Percentiles rank a stretch among this genome's conserved stretches.
Evolutionary conservation across 2,888 invertebrate genomes (phyloP).

Genomic region (Reticulitermes lucifugus): DNA sequence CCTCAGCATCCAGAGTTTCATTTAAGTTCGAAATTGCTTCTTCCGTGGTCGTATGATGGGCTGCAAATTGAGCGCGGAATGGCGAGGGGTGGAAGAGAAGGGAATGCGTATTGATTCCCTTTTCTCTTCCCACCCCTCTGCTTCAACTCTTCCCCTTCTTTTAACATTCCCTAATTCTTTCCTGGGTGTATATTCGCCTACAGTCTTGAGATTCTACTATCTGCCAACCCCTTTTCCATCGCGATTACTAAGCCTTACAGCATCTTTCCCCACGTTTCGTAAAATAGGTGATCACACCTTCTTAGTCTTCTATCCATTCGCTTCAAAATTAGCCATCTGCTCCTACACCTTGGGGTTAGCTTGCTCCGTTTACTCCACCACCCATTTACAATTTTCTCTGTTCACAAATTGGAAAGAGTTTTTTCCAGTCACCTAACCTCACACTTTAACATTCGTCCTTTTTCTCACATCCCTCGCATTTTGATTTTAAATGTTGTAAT

Average conservation of each 20-base stretch:
- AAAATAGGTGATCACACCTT: slow-evolving; percentile 27
- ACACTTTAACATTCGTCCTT: not conserved
- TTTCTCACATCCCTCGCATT: not conserved
- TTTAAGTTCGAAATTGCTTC: slow-evolving; percentile 63
- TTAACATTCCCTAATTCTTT: slow-evolving; percentile 5
- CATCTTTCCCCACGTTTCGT: not conserved
- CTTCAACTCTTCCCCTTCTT: not conserved
- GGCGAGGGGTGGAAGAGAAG: slow-evolving; percentile 48
- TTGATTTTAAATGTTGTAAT: not conserved
- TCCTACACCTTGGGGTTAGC: not conserved
- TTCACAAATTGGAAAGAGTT: not conserved
- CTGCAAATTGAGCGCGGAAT: slow-evolving; percentile 63
- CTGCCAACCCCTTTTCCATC: not conserved
- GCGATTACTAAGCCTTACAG: not conserved
- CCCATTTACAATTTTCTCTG: not conserved
- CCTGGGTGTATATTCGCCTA: slow-evolving; percentile 16
- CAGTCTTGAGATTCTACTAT: not conserved
- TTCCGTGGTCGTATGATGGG: slow-evolving; percentile 64
- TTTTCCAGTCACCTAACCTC: not conserved
- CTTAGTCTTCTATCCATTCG: not conserved
- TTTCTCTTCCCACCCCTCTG: slow-evolving; percentile 11
- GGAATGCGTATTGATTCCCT: slow-evolving; percentile 42
- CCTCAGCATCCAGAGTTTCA: slow-evolving; percentile 27
- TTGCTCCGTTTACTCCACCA: not conserved
- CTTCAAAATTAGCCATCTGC: slow-evolving; percentile 26